These are phyloP conservation scores for Parazoanthus swiftii DNA, from an alignment of 92 coral and sea anemone species.

Conservation along the genomic window DNA sequence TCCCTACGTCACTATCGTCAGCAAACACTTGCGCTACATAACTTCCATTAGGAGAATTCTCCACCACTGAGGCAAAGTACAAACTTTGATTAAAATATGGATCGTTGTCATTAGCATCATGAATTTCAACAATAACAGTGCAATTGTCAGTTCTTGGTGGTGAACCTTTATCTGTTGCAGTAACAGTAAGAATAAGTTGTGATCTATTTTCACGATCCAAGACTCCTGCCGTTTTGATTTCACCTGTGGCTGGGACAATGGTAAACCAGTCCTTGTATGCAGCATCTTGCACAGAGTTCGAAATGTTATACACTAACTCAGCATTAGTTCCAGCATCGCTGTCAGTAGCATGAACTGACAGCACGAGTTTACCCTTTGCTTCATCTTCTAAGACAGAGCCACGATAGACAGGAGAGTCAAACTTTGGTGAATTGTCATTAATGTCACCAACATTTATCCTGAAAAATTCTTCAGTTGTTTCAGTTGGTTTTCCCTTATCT, in stretches of 20 bases:
- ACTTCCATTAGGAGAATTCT: constrained; percentile 59
- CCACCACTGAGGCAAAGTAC: constrained; percentile 64
- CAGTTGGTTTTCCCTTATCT: constrained; percentile 82
- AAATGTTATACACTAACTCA: constrained; percentile 65
- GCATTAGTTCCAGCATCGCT: constrained; percentile 65
- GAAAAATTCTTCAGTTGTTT: constrained; percentile 54
- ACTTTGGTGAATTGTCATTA: constrained; percentile 85
- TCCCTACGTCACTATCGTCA: constrained; percentile 70
- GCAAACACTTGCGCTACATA: constrained; percentile 71
- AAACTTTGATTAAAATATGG: constrained; percentile 71
- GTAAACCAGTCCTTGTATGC: constrained; percentile 74
- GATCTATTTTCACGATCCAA: constrained; percentile 86
- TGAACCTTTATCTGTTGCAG: constrained; percentile 72
- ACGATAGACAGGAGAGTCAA: constrained; percentile 66
- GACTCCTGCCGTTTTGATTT: constrained; percentile 62
- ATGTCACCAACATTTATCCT: constrained; percentile 84
- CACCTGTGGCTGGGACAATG: constrained; percentile 66
- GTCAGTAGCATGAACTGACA: constrained; percentile 78
- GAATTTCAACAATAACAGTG: constrained; percentile 74
- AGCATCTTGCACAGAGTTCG: constrained; percentile 36
- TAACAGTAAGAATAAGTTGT: constrained; percentile 53
- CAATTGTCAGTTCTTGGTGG: constrained; percentile 78
- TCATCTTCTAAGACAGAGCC: constrained; percentile 75
- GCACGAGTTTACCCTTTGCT: constrained; percentile 55
- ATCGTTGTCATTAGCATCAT: constrained; percentile 85